Base-by-base conservation (phyloP, 64 coral and sea anemone species). In the Actinia equina region DNA sequence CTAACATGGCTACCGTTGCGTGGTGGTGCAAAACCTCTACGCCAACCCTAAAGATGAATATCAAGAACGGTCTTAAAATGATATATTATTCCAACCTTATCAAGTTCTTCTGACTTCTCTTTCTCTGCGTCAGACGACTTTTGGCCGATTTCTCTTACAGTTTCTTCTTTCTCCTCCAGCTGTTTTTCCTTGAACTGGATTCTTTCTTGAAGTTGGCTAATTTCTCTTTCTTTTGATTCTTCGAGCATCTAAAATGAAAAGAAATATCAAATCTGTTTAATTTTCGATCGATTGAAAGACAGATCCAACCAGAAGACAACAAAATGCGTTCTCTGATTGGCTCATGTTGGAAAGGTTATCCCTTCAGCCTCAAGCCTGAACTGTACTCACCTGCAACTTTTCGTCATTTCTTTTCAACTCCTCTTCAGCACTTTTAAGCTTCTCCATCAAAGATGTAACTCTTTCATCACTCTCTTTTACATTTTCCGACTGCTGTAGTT, bases 51-150 rank as follows among this genome's bases (percentile, higher is more conserved):
- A 37, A 37, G 30, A 37, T 37, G 1, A 37, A 37, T 0, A 37
- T 37, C 30, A 37, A 0, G 30, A 37, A 37, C 30, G 30, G 30
- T 1, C 30, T 37, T 1, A 37, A 37, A 37, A 37, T 37, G 30
- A 1, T 37, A 37, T 1, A 37, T 37, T 20, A 17, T 1, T 51
- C 49, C 20, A 53, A 92, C 90, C 85, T 92, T 92, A 54, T 87
- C 90, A 43, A 92, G 30, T 52, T 92, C 90, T 23, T 92, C 76
- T 23, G 80, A 87, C 43, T 92, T 92, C n/a, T 92, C 85, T 64
- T 92, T 67, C 8, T 81, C 78, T 2, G 44, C 17, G 5, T 81
- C 78, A 20, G 78, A 49, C 5, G 27, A 49, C 43, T 81, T 81
- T 17, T 52, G 42, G 16, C 49, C 0, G 41, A 81, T 44, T 81